Evolutionary conservation across 1,140 invertebrate species (phyloP).

Genomic region (Lineus longissimus): DNA sequence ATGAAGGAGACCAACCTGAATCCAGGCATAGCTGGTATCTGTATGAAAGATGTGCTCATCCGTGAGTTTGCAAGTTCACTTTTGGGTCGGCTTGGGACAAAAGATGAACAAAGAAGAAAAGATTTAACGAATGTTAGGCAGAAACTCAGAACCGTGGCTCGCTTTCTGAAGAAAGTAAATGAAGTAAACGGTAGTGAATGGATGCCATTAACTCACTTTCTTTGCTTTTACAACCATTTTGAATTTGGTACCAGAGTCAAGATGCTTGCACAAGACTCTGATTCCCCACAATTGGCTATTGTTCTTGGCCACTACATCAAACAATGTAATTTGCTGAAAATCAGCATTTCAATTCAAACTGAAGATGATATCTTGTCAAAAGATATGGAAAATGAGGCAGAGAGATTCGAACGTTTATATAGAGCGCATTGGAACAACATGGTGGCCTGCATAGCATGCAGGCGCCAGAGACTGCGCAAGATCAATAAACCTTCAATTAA

Average conservation of each 20-base stretch:
- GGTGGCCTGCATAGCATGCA: constrained; percentile 12
- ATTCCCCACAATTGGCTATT: constrained; percentile 13
- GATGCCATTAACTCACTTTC: neutral
- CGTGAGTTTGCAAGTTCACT: neutral
- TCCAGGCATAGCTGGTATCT: neutral
- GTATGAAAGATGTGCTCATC: neutral
- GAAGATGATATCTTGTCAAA: neutral
- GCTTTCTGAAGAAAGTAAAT: neutral
- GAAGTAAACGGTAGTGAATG: neutral
- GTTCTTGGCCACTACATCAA: constrained; percentile 16
- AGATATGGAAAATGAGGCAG: neutral
- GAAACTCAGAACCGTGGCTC: neutral
- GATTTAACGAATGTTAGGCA: neutral
- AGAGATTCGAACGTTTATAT: constrained; percentile 10
- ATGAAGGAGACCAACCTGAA: neutral
- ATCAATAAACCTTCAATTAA: constrained; percentile 10
- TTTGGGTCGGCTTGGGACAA: neutral
- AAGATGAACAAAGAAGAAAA: neutral
- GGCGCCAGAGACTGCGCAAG: constrained; percentile 4
- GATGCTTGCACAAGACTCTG: neutral
- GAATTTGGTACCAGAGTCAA: neutral
- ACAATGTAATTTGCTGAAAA: constrained; percentile 12
- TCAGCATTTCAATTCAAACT: constrained; percentile 5
- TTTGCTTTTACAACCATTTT: neutral
- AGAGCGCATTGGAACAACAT: constrained; percentile 15